Conservation (phyloP, 2,113 vertebrate genomes). For the Spilogale gracilis region DNA sequence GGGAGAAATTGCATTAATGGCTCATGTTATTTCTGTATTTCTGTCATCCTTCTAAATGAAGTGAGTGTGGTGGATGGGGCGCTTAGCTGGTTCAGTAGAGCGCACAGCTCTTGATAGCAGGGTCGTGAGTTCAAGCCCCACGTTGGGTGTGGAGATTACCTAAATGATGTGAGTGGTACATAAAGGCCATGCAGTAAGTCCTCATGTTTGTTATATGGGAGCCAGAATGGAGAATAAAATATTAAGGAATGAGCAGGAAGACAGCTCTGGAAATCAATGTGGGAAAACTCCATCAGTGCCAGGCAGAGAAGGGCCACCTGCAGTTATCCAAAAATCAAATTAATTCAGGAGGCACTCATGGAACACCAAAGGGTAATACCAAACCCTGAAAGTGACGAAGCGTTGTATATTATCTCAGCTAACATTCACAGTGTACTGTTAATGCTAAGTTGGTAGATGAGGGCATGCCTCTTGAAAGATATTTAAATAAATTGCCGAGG, state of each 20-base stretch:
- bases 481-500: neutral
- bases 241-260: constrained; percentile 44
- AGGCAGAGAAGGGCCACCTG: neutral
- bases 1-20: constrained; percentile 22
- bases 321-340: neutral
- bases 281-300: neutral
- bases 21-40: neutral
- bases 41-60: constrained; percentile 11
- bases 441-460: neutral
- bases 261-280: neutral
- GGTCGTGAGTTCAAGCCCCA: neutral
- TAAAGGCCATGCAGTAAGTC: neutral
- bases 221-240: constrained; percentile 16
- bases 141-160: neutral
- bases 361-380: neutral
- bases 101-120: neutral
- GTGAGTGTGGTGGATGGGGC: neutral
- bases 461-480: neutral
- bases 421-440: neutral
- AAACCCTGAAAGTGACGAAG: neutral
- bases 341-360: neutral
- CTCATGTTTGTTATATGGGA: neutral
- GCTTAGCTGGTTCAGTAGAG: neutral
- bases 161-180: constrained; percentile 29
- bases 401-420: neutral